phyloP scores from a whole-genome alignment of 2,888 invertebrate species.

The Fissipunctia ypsillon region DNA sequence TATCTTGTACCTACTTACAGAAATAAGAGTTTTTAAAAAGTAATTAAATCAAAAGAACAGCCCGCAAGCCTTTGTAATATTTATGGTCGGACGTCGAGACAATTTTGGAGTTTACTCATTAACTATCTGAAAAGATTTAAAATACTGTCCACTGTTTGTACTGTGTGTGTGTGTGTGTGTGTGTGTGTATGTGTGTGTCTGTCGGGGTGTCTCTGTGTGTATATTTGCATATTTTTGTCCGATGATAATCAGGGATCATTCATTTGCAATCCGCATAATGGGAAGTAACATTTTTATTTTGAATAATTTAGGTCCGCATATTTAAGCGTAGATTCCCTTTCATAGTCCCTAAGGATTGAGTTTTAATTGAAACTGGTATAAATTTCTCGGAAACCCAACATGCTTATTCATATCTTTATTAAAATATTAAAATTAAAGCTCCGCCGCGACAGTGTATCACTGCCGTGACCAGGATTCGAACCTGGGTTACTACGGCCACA shows the following conservation, averaged over 20 bases:
- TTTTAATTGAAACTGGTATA: constrained; percentile 43
- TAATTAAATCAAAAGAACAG: too few relatives aligned
- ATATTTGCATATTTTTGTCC: neutral
- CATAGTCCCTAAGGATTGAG: constrained; percentile 29
- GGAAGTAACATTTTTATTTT: neutral
- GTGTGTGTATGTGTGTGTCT: too few relatives aligned
- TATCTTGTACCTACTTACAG: too few relatives aligned
- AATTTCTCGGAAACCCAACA: constrained; percentile 6
- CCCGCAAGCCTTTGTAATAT: too few relatives aligned
- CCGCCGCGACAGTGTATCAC: constrained; percentile 78
- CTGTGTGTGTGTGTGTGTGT: too few relatives aligned
- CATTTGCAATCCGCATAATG: neutral
- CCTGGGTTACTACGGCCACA: constrained; percentile 94
- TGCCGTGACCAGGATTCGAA: constrained; percentile 92
- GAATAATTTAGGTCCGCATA: neutral
- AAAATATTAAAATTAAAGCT: constrained; percentile 53
- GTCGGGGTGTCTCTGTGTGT: too few relatives aligned
- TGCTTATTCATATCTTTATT: constrained; percentile 41
- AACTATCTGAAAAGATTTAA: too few relatives aligned
- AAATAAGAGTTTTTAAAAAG: too few relatives aligned
- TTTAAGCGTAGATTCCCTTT: neutral
- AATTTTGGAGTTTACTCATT: too few relatives aligned
- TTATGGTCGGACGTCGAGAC: too few relatives aligned
- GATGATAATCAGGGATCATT: neutral
- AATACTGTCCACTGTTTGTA: too few relatives aligned